Evolutionary conservation across 1,140 invertebrate species (phyloP), one percentile per base, ranked within the genome.

Genomic region (Euschistus heros): DNA sequence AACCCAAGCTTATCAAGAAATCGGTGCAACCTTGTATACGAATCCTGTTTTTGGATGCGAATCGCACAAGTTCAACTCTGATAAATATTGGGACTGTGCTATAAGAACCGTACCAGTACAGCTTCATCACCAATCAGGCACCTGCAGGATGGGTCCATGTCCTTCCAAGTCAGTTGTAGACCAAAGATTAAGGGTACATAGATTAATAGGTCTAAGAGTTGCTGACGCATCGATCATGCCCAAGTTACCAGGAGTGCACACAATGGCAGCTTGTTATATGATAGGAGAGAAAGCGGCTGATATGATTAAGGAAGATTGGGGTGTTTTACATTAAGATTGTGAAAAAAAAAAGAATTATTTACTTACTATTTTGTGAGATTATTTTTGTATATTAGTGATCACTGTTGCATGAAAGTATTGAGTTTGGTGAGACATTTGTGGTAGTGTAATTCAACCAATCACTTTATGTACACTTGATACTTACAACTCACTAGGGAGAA

Each of bases 41-140:
- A 47, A 13, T n/a, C 18, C 26, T 0, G 22, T 63, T 15, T 26
- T 26, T 18, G 47, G 22, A 2, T 86, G 84, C 71, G 72, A 70
- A 47, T 69, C 71, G 0, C 75, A 75, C 47, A 67, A 73, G 7
- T 85, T 81, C 67, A 26, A 64, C 15, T 18, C n/a, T 4, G 61
- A 62, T 26, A 81, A 81, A 2, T 92, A 91, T 71, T 84, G 88
- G 72, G 72, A 76, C 66, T 85, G 83, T 71, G 80, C 79, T 65
- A 70, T 82, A 4, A 74, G 74, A 68, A 77, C 82, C 71, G 74
- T 81, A 42, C 76, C 77, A 1, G 72, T 78, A 17, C 77, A 78
- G 0, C 71, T 78, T 13, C 81, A 79, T 68, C 81, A 83, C 73
- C 80, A 80, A 26, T 74, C 75, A 0, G 79, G 81, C 0, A 81